Conservation (phyloP, 2,888 invertebrate genomes). For the Phalera bucephala region DNA sequence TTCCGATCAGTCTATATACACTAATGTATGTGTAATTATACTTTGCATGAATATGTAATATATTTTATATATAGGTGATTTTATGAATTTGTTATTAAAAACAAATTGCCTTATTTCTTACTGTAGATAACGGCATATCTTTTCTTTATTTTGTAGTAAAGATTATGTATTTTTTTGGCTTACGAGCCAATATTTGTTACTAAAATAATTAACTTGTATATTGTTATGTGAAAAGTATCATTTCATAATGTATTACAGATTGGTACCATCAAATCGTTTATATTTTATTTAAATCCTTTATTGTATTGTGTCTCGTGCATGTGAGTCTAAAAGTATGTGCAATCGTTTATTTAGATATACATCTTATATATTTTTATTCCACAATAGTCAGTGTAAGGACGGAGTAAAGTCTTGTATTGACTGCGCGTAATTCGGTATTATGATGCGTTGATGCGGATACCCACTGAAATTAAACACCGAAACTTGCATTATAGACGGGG, state of each 20-base stretch:
- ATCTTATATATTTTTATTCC: no score
- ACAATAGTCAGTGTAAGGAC: no score
- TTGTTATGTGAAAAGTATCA: conserved; percentile 61
- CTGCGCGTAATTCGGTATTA: no score
- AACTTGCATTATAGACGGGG: no score
- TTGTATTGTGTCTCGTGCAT: no score
- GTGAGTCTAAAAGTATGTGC: no score
- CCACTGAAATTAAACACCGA: no score
- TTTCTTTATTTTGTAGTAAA: conserved; percentile 58
- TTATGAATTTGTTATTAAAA: conserved; percentile 50
- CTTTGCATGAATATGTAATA: conserved; percentile 44
- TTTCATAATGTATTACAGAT: conserved; percentile 61
- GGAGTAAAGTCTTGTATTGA: no score
- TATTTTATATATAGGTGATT: conserved; percentile 40
- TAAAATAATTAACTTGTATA: conserved; percentile 54
- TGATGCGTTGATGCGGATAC: no score
- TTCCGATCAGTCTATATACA: conserved; percentile 37
- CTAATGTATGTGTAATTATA: conserved; percentile 32
- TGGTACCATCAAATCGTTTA: conserved; percentile 48
- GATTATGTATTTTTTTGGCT: conserved; percentile 49
- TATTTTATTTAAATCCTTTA: conserved; percentile 25
- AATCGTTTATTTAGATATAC: no score
- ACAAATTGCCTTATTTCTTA: conserved; percentile 44
- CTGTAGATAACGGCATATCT: conserved; percentile 51
- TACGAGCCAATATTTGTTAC: conserved; percentile 51